A percentile compares a stretch with the other conserved stretches of the same genome.
These are phyloP conservation scores for Suricata suricatta DNA, from an alignment of 2,113 vertebrate genomes.

Conservation along the genomic window DNA sequence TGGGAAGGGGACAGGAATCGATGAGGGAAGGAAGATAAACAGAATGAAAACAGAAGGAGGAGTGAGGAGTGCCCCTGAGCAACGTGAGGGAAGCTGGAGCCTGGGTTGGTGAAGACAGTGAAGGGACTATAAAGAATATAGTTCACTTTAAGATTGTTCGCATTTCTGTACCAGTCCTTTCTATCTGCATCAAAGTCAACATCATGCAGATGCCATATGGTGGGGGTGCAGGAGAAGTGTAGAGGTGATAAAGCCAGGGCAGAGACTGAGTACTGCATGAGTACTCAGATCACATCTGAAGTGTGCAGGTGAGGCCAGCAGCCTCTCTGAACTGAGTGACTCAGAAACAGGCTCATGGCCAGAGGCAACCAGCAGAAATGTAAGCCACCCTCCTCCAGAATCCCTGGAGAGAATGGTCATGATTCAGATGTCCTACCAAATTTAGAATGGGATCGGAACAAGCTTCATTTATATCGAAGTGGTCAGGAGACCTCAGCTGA, in stretches of 20 bases:
- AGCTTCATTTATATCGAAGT: background rate
- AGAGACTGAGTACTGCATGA: background rate
- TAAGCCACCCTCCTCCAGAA: background rate
- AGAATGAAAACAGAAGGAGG: background rate
- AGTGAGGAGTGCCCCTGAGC: rapidly evolving
- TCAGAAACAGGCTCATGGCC: background rate
- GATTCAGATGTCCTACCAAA: background rate
- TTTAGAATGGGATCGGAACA: background rate
- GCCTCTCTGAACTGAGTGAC: background rate
- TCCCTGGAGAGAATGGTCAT: background rate
- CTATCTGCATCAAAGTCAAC: background rate
- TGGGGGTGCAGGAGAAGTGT: background rate
- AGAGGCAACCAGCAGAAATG: background rate
- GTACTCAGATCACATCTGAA: background rate
- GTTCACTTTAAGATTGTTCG: background rate
- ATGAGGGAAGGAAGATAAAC: background rate
- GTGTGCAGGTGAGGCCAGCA: background rate
- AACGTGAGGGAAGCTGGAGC: background rate
- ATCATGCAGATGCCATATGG: background rate
- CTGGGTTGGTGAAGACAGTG: background rate
- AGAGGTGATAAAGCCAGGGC: background rate
- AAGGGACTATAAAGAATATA: background rate
- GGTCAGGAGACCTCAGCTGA: background rate
- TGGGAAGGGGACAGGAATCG: background rate
- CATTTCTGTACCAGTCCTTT: background rate